Evolutionary conservation across 2,888 invertebrate genomes (phyloP), one percentile per base, ranked within the genome.

Genomic region (Rutpela maculata): DNA sequence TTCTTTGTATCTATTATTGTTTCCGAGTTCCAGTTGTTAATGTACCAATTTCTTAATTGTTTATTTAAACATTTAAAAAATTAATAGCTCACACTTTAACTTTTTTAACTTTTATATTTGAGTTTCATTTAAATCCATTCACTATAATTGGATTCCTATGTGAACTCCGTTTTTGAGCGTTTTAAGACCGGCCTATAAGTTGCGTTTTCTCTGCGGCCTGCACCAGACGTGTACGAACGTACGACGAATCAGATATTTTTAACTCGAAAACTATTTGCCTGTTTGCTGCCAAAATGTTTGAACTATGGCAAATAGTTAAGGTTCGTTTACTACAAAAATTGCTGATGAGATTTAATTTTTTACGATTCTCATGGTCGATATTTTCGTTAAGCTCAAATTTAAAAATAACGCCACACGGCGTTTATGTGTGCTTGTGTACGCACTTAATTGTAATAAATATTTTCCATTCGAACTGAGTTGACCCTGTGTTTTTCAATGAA

Each of bases 261-360:
- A 88, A 88, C 88, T 87, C 85, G 84, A 84, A 84, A 88, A 88
- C 88, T 88, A 89, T 88, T 88, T 85, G 87, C 86, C 85, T 85
- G 86, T 86, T 87, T 85, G 88, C 86, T 88, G 88, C 89, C 88
- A 88, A 88, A 89, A 88, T 87, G 87, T 87, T 87, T 87, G 87
- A 88, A 88, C 87, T 88, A 88, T 88, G 86, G 88, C 88, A 87
- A 88, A 88, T 87, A 88, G 87, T 87, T 87, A 85, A 84, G 86
- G 86, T 86, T 86, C 87, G 85, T 85, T 86, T 87, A 85, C 85
- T 86, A 86, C 84, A 85, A 86, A 86, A 87, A 86, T 85, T 84
- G 63, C 65, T 70, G 69, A 74, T 77, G 70, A 66, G 79, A 78
- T 76, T 74, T 75, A 72, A 76, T 72, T 71, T 35, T 19, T 70